These are phyloP conservation scores for Plutomurus gul DNA, from an alignment of 1,140 invertebrate genomes.

Conservation along the genomic window DNA sequence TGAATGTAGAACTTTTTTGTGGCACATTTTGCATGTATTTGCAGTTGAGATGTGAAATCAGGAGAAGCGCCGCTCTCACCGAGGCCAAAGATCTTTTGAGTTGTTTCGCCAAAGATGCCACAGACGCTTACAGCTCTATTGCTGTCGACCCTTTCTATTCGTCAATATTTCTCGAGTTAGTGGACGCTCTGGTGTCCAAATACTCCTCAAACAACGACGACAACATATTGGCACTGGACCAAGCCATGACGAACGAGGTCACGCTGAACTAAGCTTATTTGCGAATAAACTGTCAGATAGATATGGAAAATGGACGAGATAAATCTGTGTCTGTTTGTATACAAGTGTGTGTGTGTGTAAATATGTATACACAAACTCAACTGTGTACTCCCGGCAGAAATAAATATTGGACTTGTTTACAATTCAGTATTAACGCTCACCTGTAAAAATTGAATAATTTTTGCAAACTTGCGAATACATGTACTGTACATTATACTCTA, in stretches of 20 bases:
- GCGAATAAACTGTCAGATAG: background rate
- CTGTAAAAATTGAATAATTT: too few species aligned
- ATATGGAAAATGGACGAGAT: too few species aligned
- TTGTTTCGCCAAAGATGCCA: background rate
- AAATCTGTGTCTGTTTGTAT: too few species aligned
- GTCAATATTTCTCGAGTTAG: slow-evolving; percentile 7
- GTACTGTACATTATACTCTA: too few species aligned
- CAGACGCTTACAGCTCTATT: background rate
- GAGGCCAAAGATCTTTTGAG: slow-evolving; percentile 14
- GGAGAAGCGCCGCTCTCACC: background rate
- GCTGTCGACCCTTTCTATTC: slow-evolving; percentile 30
- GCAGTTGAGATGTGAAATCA: slow-evolving; percentile 33
- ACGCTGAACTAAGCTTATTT: background rate
- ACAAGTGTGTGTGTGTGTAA: too few species aligned
- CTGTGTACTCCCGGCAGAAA: too few species aligned
- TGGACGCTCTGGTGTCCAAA: background rate
- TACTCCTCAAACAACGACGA: background rate
- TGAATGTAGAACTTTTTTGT: too few species aligned
- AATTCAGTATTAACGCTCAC: too few species aligned
- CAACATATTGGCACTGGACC: background rate
- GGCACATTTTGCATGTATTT: too few species aligned
- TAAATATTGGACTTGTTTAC: too few species aligned
- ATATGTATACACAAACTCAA: too few species aligned
- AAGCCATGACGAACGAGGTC: background rate
- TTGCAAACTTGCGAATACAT: too few species aligned